phyloP scores from a whole-genome alignment of 2,888 invertebrate genomes.

The Galerucella nymphaeae region DNA sequence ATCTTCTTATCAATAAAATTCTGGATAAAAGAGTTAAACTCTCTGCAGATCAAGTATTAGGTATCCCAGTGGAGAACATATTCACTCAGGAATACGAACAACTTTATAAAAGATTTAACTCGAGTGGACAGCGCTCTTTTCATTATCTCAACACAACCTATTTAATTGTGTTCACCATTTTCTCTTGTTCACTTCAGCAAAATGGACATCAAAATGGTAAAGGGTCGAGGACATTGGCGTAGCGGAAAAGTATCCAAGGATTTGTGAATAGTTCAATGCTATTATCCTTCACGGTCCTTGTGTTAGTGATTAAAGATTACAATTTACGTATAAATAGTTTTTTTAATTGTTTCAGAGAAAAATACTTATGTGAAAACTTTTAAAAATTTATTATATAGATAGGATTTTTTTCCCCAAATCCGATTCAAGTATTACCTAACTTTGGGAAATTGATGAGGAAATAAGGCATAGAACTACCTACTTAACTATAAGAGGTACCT shows the following conservation, averaged over 20 bases:
- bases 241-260: background rate
- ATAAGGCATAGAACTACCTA: too few relatives aligned
- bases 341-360: too few relatives aligned
- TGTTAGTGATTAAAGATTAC: background rate
- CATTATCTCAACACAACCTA: slow-evolving; percentile 63
- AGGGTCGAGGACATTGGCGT: slow-evolving; percentile 35
- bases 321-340: too few relatives aligned
- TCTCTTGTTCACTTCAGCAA: slow-evolving; percentile 47
- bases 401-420: too few relatives aligned
- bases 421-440: too few relatives aligned
- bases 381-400: too few relatives aligned
- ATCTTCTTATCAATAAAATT: background rate
- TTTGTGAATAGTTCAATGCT: background rate
- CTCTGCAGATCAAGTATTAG: slow-evolving; percentile 47
- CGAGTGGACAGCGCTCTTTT: slow-evolving; percentile 62
- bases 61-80: slow-evolving; percentile 37
- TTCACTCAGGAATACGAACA: slow-evolving; percentile 55
- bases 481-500: too few relatives aligned
- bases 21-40: slow-evolving; percentile 18
- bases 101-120: slow-evolving; percentile 61
- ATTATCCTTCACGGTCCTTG: background rate
- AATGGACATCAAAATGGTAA: slow-evolving; percentile 44
- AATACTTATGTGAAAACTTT: too few relatives aligned
- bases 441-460: too few relatives aligned
- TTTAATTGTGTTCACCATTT: slow-evolving; percentile 55